These are phyloP conservation scores for Cyanoderma ruficeps DNA, from an alignment of 2,113 vertebrate genomes.

Conservation along the genomic window DNA sequence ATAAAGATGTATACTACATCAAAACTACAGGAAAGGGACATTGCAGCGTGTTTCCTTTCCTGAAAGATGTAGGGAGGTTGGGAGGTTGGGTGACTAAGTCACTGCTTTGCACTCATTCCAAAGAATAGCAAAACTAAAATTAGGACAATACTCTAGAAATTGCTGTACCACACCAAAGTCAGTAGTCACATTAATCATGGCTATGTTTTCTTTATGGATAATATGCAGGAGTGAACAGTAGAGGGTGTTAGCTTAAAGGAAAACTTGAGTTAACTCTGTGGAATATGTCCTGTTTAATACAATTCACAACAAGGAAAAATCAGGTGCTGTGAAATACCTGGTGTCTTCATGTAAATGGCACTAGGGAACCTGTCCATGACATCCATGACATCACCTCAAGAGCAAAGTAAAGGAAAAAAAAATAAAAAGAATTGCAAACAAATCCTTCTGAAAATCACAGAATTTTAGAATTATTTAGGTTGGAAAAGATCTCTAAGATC, in stretches of 20 bases:
- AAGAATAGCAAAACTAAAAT: not conserved
- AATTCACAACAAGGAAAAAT: not conserved
- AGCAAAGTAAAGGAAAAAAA: not conserved
- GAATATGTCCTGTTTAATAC: not conserved
- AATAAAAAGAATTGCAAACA: not conserved
- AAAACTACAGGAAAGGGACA: not conserved
- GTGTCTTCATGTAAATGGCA: not conserved
- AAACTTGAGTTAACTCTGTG: not conserved
- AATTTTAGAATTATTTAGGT: not conserved
- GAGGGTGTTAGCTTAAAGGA: conserved; percentile 53
- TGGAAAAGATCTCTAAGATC: not conserved
- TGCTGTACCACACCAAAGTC: not conserved
- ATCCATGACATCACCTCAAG: not conserved
- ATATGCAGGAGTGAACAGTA: conserved; percentile 29
- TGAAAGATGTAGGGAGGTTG: not conserved
- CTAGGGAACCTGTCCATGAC: not conserved
- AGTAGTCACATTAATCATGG: not conserved
- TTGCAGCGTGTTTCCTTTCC: not conserved
- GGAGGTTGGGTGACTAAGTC: not conserved
- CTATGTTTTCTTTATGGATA: not conserved
- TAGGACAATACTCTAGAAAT: not conserved
- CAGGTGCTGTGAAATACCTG: not conserved
- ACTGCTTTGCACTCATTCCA: not conserved
- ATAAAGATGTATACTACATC: not conserved
- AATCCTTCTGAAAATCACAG: not conserved